Evolutionary conservation across 2,113 vertebrate species (phyloP).

Genomic region (Callospermophilus lateralis): DNA sequence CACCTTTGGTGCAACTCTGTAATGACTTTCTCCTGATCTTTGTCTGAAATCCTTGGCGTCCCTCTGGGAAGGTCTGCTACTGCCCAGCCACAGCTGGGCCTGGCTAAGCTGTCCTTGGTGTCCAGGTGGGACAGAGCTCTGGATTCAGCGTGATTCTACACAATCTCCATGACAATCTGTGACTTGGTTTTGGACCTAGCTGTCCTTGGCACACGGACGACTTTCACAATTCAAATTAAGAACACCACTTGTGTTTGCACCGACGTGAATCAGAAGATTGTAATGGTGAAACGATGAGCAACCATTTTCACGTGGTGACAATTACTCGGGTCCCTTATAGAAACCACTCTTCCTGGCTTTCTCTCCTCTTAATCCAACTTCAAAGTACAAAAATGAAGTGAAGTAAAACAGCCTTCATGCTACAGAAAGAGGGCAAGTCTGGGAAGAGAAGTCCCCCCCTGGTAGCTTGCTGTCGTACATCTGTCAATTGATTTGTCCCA

Average conservation of each 20-base stretch:
- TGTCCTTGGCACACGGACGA: neutral
- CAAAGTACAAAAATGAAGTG: neutral
- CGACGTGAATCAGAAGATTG: neutral
- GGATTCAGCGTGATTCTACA: neutral
- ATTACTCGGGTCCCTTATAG: neutral
- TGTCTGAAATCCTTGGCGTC: neutral
- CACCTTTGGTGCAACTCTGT: neutral
- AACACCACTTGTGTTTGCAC: neutral
- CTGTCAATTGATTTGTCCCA: neutral
- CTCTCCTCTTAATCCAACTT: neutral
- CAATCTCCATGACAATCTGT: neutral
- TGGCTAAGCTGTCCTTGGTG: neutral
- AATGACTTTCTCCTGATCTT: neutral
- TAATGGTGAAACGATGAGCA: neutral
- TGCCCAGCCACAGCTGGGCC: neutral
- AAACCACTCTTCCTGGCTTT: conserved; percentile 18
- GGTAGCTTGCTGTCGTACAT: neutral
- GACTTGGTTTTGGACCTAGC: neutral
- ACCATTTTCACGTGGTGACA: neutral
- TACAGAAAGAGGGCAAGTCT: neutral
- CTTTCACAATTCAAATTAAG: neutral
- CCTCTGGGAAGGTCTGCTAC: neutral
- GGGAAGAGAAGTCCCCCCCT: neutral
- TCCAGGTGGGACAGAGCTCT: neutral
- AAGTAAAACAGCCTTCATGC: neutral